Evolutionary conservation across 2,888 invertebrate genomes (phyloP).

Genomic region (Desoria tigrina): DNA sequence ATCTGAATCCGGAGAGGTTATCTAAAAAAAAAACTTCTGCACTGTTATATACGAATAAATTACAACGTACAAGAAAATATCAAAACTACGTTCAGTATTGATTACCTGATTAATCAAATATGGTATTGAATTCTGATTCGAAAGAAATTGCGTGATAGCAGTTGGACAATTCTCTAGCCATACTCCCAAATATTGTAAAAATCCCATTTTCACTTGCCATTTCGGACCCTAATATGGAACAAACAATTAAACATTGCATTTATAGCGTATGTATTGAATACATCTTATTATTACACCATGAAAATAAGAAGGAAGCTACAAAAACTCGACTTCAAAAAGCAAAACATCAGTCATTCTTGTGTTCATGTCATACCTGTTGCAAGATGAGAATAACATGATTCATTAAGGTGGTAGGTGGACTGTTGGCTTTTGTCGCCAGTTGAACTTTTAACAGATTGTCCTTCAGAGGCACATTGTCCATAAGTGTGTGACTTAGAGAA

Average conservation of each 20-base stretch:
- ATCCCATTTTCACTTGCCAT: conserved; percentile 80
- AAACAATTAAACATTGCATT: conserved; percentile 27
- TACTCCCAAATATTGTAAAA: conserved; percentile 84
- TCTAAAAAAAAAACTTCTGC: too few species aligned
- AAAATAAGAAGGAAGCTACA: not conserved
- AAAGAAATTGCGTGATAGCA: conserved; percentile 80
- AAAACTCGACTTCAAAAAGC: too few species aligned
- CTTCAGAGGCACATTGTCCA: conserved; percentile 81
- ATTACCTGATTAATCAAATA: conserved; percentile 70
- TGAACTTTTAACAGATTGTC: conserved; percentile 89
- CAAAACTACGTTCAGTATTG: not conserved
- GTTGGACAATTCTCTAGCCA: conserved; percentile 83
- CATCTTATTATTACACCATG: not conserved
- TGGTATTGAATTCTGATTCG: conserved; percentile 76
- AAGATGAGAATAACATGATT: conserved; percentile 83
- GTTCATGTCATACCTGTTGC: conserved; percentile 63
- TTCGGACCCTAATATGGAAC: conserved; percentile 63
- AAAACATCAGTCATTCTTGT: not conserved
- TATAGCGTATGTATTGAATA: not conserved
- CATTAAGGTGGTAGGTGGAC: conserved; percentile 83
- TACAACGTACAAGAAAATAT: too few species aligned
- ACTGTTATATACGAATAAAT: conserved; percentile 23
- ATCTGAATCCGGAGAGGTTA: conserved; percentile 81
- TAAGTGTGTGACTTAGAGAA: conserved; percentile 83
- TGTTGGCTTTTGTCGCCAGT: conserved; percentile 78